Evolutionary conservation across 2,888 invertebrate genomes (phyloP), one percentile per base, ranked within the genome.

Genomic region (Apoda limacodes): DNA sequence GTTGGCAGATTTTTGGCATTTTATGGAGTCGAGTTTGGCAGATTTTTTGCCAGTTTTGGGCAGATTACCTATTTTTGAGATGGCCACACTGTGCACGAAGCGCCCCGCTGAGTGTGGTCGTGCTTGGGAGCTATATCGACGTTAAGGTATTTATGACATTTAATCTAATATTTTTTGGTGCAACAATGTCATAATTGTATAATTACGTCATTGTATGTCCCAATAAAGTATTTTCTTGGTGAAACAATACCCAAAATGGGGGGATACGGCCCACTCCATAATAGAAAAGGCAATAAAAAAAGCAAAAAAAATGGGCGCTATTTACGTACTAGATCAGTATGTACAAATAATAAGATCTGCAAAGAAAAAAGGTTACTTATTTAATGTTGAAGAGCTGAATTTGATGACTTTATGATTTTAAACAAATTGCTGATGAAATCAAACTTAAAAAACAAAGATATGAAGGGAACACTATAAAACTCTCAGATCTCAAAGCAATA

Each of bases 391-490:
- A n/a, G n/a, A n/a, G n/a, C n/a, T n/a, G n/a, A n/a, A n/a, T n/a
- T n/a, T n/a, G n/a, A n/a, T n/a, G n/a, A n/a, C n/a, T n/a, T n/a
- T 14, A 31, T 31, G 25, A 22, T 26, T 31, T 25, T 25, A 9
- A 25, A 9, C 25, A 26, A 31, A 31, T 22, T 22, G 3, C 22
- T 12, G 23, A 23, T 24, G 32, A 27, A 13, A 32, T 28, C 5
- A 20, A 32, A 32, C 32, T 32, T 32, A 32, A 28, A 10, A 23
- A 20, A 28, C 34, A 39, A 39, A 39, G 30, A 39, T 34, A 24
- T 39, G 19, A 33, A 30, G n/a, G 31, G 32, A 19, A 35, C n/a
- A n/a, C n/a, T n/a, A n/a, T n/a, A n/a, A 39, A 22, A 35, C 32
- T 10, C 33, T 39, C 20, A 31, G 34, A 32, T 29, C 32, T 9